Percentiles rank a stretch among this genome's conserved stretches.
phyloP scores from a whole-genome alignment of 2,888 invertebrate species.

The Stenotaenia linearis region DNA sequence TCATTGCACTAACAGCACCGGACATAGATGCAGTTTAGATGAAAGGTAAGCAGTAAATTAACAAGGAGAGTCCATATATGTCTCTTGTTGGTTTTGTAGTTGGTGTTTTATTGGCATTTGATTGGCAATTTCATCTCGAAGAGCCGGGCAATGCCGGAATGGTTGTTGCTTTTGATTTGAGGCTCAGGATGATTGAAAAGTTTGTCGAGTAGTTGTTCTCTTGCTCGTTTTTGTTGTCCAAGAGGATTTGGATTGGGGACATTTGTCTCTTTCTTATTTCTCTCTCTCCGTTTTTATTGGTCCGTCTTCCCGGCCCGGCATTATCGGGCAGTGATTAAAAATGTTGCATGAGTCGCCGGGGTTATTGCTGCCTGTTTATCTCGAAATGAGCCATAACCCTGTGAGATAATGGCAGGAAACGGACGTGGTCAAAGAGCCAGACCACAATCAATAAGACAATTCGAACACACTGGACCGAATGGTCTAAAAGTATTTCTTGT shows the following conservation, averaged over 20 bases:
- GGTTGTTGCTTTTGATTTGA: background rate
- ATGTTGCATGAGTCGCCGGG: background rate
- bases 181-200: background rate
- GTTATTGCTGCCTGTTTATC: background rate
- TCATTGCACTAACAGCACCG: background rate
- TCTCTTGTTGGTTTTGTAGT: background rate
- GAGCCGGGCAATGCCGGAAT: background rate
- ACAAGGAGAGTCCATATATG: background rate
- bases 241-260: background rate
- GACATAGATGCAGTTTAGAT: background rate
- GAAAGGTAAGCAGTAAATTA: background rate
- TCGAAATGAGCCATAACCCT: background rate
- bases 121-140: background rate
- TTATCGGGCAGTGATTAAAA: background rate
- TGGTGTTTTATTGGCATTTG: background rate
- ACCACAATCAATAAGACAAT: background rate
- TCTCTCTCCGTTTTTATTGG: background rate
- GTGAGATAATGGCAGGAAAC: background rate
- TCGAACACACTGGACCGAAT: background rate
- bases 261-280: no score
- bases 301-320: background rate
- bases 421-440: background rate
- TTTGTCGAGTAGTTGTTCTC: background rate
- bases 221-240: background rate
- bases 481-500: background rate